Evolutionary conservation across 2,888 invertebrate genomes (phyloP).

Genomic region (Pilophorus perplexus): DNA sequence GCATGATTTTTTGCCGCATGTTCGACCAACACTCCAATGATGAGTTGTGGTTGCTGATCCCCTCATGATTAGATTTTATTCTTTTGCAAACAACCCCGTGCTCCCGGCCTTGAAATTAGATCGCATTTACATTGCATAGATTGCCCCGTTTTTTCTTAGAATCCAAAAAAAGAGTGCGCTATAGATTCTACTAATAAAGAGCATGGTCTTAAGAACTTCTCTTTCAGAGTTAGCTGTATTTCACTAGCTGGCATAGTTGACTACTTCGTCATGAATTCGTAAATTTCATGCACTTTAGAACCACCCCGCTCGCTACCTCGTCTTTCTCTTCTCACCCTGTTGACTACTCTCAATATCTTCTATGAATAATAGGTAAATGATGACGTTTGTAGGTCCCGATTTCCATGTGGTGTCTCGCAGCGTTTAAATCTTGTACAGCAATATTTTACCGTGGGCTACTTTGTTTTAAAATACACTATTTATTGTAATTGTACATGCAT

Average conservation of each 20-base stretch:
- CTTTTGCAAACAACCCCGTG: constrained; percentile 3
- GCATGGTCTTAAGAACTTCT: constrained; percentile 16
- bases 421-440: no score
- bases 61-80: not conserved
- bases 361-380: no score
- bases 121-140: constrained; percentile 19
- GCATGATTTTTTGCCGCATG: constrained; percentile 21
- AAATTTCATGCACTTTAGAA: constrained; percentile 15
- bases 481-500: no score
- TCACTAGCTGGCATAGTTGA: constrained; percentile 2
- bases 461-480: no score
- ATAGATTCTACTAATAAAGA: not conserved
- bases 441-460: no score
- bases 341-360: not conserved
- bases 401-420: no score
- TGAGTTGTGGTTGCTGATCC: constrained; percentile 19
- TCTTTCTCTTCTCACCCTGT: not conserved
- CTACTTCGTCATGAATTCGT: constrained; percentile 5
- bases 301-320: constrained; percentile 3
- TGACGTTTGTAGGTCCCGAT: no score
- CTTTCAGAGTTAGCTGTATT: constrained; percentile 1
- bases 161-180: not conserved
- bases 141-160: not conserved
- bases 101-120: constrained; percentile 23
- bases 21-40: not conserved